Percentiles rank a stretch among this genome's conserved stretches.
Evolutionary conservation across 2,113 vertebrate genomes (phyloP).

Genomic region (Caracal caracal): DNA sequence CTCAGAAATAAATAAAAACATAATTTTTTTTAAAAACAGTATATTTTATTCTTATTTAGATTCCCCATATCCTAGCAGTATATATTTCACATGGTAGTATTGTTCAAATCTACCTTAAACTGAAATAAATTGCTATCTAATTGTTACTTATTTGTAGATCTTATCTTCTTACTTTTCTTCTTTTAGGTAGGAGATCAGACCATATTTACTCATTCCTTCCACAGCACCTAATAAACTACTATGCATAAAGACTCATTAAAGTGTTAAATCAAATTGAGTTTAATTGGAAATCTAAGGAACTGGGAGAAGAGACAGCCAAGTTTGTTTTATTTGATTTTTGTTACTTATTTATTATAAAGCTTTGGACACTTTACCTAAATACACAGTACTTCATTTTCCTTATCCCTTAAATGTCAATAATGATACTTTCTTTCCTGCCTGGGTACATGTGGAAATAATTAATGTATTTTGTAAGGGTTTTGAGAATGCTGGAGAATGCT

Average conservation of each 20-base stretch:
- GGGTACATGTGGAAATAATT: slow-evolving; percentile 18
- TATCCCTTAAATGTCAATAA: slow-evolving; percentile 33
- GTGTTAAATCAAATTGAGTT: slow-evolving; percentile 7
- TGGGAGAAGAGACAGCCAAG: background rate
- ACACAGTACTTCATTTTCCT: slow-evolving; percentile 20
- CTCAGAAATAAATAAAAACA: too few species aligned
- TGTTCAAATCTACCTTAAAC: background rate
- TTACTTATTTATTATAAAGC: background rate
- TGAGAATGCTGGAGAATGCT: background rate
- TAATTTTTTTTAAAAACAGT: too few species aligned
- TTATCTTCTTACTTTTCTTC: background rate
- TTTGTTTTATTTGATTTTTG: background rate
- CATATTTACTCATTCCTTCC: background rate
- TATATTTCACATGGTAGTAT: background rate
- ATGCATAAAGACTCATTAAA: background rate
- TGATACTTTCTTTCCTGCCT: background rate
- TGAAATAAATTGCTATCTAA: background rate
- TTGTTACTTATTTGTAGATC: background rate
- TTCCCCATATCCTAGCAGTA: background rate
- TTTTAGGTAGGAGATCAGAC: background rate
- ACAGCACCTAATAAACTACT: background rate
- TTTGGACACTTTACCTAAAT: slow-evolving; percentile 32
- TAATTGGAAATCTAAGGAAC: background rate
- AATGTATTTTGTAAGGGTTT: background rate
- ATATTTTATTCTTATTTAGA: background rate